These are phyloP conservation scores for Corythornis madagascariensis DNA, from an alignment of 2,113 vertebrate genomes.

Conservation along the genomic window DNA sequence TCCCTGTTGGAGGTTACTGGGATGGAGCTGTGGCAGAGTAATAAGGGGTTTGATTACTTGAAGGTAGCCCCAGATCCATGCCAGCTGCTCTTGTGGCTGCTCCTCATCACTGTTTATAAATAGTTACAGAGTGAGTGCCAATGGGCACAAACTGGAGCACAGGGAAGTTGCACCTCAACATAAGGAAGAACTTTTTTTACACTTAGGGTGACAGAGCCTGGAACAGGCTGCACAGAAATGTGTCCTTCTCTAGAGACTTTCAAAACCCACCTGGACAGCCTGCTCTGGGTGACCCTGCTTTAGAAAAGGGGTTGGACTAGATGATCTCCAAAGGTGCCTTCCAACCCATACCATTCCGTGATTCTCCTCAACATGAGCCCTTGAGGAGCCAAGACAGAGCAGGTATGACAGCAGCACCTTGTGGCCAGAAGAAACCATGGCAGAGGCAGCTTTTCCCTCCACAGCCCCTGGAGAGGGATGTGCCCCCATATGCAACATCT, in stretches of 20 bases:
- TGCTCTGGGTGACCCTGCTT: too few relatives aligned
- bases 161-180: neutral
- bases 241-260: neutral
- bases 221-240: neutral
- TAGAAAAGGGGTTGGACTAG: too few relatives aligned
- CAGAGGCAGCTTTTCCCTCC: neutral
- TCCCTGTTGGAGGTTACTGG: neutral
- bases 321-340: too few relatives aligned
- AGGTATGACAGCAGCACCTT: neutral
- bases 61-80: neutral
- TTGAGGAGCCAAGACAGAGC: neutral
- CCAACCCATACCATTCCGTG: too few relatives aligned
- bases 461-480: neutral
- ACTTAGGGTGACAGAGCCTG: neutral
- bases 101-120: neutral
- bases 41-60: neutral
- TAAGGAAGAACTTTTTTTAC: neutral
- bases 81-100: neutral
- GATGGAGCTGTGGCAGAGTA: neutral
- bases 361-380: neutral
- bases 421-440: neutral
- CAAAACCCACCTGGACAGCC: too few relatives aligned
- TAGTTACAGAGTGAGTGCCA: neutral
- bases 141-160: neutral
- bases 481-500: neutral